phyloP scores from a whole-genome alignment of 2,113 vertebrate genomes.

The Lasiurus borealis region DNA sequence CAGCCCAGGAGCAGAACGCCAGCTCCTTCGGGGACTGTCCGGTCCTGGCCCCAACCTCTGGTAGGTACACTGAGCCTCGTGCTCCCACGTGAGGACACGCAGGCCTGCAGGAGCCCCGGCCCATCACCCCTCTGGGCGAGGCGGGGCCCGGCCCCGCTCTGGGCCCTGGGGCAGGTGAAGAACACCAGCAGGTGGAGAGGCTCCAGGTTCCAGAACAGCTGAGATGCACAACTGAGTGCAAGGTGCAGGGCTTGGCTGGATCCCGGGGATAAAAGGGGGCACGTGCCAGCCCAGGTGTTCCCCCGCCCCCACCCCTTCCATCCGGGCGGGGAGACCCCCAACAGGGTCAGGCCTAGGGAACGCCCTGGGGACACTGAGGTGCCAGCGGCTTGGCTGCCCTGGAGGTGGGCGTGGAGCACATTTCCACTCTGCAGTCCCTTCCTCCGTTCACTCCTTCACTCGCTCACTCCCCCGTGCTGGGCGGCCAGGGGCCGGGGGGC shows the following conservation, averaged over 20 bases:
- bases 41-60: background rate
- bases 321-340: background rate
- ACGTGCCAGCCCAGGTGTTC: background rate
- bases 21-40: background rate
- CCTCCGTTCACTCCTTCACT: background rate
- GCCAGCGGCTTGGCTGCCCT: background rate
- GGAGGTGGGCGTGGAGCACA: no score
- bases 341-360: background rate
- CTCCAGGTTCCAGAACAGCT: background rate
- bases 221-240: background rate
- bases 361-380: background rate
- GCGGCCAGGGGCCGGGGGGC: accelerated
- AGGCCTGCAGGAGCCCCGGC: background rate
- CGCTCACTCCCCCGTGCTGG: background rate
- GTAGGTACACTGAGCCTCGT: background rate
- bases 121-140: background rate
- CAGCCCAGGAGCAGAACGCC: background rate
- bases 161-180: background rate
- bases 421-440: background rate
- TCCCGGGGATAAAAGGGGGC: no score
- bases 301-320: background rate
- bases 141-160: background rate
- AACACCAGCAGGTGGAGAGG: background rate
- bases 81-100: background rate
- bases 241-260: no score